Evolutionary conservation across 2,888 invertebrate genomes (phyloP).

Genomic region (Sphaeridia pumilis): DNA sequence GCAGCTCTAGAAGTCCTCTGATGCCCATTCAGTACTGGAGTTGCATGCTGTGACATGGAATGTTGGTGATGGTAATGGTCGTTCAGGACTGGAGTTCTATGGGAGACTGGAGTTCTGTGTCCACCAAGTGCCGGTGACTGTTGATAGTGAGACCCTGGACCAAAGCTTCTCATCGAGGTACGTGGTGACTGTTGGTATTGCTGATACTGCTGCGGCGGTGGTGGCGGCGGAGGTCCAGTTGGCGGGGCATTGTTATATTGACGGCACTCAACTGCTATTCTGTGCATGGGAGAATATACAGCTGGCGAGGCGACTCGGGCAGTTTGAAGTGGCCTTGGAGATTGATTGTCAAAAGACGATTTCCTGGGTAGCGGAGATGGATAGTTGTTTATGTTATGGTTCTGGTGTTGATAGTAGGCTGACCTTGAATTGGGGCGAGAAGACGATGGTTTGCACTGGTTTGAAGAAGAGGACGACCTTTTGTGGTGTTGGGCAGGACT

Average conservation of each 20-base stretch:
- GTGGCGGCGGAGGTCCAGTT: slow-evolving; percentile 7
- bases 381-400: slow-evolving; percentile 6
- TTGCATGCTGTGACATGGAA: too few relatives aligned
- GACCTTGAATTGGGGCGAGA: too few relatives aligned
- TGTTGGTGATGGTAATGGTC: too few relatives aligned
- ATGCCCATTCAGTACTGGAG: too few relatives aligned
- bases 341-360: background rate
- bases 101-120: too few relatives aligned
- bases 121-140: background rate
- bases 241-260: background rate
- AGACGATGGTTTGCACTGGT: too few relatives aligned
- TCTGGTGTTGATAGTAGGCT: background rate
- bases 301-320: slow-evolving; percentile 30
- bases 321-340: background rate
- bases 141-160: too few relatives aligned
- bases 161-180: background rate
- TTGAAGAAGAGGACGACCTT: too few relatives aligned
- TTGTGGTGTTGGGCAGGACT: background rate
- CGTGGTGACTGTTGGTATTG: slow-evolving; percentile 6
- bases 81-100: too few relatives aligned
- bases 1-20: too few relatives aligned
- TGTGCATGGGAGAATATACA: slow-evolving; percentile 36
- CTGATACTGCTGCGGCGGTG: background rate
- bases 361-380: background rate
- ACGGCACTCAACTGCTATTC: slow-evolving; percentile 25